These are phyloP conservation scores for Gavialis gangeticus DNA, from an alignment of 2,113 vertebrate genomes.

Conservation along the genomic window DNA sequence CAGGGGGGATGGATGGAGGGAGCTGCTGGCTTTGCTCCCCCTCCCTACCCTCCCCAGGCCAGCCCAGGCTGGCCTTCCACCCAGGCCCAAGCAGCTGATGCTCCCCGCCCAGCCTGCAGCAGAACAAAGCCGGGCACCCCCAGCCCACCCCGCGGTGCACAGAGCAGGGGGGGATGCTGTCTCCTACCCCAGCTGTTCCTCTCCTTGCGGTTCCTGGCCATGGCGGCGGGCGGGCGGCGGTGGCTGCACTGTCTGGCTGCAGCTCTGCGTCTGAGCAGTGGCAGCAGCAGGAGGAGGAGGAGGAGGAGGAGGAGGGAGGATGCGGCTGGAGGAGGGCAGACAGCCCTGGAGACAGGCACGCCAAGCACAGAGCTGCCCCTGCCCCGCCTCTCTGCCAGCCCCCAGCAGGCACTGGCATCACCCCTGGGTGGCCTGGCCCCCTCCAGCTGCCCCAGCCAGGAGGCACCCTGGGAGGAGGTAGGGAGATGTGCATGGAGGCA, in stretches of 20 bases:
- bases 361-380: background rate
- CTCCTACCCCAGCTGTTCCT: constrained; percentile 95
- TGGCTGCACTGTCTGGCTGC: background rate
- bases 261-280: constrained; percentile 43
- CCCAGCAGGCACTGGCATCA: too few relatives aligned
- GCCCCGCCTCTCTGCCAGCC: too few relatives aligned
- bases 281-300: constrained; percentile 36
- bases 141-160: background rate
- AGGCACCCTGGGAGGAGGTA: too few relatives aligned
- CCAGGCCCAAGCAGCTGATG: too few relatives aligned
- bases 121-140: background rate
- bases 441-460: too few relatives aligned
- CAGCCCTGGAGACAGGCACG: background rate
- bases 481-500: too few relatives aligned
- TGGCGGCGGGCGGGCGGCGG: constrained; percentile 48
- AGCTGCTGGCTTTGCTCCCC: too few relatives aligned
- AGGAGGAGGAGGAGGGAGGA: constrained; percentile 3
- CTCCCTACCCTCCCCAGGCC: too few relatives aligned
- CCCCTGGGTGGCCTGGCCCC: too few relatives aligned
- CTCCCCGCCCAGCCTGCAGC: too few relatives aligned
- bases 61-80: too few relatives aligned
- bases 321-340: too few relatives aligned
- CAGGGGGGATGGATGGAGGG: background rate
- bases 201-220: constrained; percentile 89
- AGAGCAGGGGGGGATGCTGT: background rate